phyloP scores from a whole-genome alignment of 2,113 vertebrate species.

The Propithecus coquereli region DNA sequence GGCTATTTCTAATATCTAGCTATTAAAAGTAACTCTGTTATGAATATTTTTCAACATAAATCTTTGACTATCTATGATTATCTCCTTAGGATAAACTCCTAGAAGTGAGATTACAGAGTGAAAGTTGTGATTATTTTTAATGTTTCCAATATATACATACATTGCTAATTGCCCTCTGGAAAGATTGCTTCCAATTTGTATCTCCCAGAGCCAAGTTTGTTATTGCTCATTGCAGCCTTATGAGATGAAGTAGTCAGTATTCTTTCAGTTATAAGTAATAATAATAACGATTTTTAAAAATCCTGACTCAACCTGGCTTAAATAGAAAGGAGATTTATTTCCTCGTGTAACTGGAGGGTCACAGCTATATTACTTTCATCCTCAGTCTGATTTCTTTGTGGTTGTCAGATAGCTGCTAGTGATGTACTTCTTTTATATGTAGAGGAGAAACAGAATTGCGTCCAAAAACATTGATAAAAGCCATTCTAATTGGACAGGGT shows the following conservation, averaged over 20 bases:
- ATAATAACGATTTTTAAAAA: neutral
- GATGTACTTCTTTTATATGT: neutral
- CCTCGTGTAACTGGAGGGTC: neutral
- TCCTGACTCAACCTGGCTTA: neutral
- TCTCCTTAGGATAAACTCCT: neutral
- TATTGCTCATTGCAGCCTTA: neutral
- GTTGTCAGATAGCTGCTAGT: neutral
- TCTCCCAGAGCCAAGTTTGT: neutral
- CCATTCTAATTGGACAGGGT: neutral
- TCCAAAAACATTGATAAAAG: neutral
- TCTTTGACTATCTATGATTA: conserved; percentile 11
- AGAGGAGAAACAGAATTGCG: neutral
- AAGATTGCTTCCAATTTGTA: neutral
- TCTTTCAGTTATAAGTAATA: neutral
- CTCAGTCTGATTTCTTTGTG: neutral
- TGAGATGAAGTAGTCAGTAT: neutral
- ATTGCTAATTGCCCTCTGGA: neutral
- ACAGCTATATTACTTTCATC: neutral
- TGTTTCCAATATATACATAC: neutral
- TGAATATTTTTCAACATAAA: neutral
- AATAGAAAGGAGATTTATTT: neutral
- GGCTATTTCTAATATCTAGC: conserved; percentile 40
- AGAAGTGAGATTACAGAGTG: neutral
- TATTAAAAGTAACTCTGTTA: conserved; percentile 9
- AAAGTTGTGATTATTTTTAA: neutral